A percentile compares a stretch with the other conserved stretches of the same genome.
Evolutionary conservation across 2,113 vertebrate genomes (phyloP).

Genomic region (Origma solitaria): DNA sequence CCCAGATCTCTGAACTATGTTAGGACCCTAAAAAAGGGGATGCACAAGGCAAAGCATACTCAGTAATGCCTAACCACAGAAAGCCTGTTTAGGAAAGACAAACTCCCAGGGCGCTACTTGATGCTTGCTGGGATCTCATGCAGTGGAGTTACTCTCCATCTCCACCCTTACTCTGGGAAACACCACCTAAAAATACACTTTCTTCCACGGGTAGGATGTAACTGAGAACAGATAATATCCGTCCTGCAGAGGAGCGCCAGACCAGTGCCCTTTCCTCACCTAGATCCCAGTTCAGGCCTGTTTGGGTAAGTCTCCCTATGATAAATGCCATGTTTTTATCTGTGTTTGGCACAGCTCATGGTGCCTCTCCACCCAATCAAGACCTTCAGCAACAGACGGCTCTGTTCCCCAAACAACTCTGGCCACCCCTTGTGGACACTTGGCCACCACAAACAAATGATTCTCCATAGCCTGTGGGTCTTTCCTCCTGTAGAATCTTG

Average conservation of each 20-base stretch:
- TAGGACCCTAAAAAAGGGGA: not conserved
- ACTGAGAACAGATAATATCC: not conserved
- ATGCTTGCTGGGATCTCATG: not conserved
- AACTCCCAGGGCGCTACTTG: not conserved
- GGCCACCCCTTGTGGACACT: accelerated
- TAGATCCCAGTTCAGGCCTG: not conserved
- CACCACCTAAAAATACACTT: not conserved
- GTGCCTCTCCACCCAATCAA: not conserved
- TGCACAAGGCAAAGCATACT: not conserved
- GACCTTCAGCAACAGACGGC: not conserved
- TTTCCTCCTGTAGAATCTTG: not conserved
- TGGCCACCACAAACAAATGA: not conserved
- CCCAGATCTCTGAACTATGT: not conserved
- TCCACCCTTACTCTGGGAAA: not conserved
- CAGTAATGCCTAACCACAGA: not conserved
- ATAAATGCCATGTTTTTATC: not conserved
- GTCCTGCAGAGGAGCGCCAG: not conserved
- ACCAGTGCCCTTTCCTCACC: not conserved
- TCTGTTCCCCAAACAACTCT: not conserved
- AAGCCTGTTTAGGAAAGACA: not conserved
- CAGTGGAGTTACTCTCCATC: not conserved
- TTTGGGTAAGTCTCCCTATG: not conserved
- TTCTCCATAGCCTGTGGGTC: not conserved
- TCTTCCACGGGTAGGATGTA: not conserved
- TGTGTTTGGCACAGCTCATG: accelerated